These are phyloP conservation scores for Rhinogobio ventralis DNA, from an alignment of 2,797 vertebrate species.

Conservation along the genomic window DNA sequence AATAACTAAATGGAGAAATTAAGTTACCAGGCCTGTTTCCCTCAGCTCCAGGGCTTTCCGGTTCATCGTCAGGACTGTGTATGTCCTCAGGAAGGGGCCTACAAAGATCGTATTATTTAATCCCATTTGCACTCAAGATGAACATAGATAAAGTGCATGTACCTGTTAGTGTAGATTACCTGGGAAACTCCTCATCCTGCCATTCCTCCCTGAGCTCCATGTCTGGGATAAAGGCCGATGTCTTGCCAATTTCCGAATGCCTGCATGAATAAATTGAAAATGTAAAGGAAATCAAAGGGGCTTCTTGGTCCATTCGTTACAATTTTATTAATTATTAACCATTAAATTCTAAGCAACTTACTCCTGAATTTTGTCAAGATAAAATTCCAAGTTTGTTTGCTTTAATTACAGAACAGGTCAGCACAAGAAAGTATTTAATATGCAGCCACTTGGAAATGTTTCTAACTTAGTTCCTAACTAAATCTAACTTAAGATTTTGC, in stretches of 20 bases:
- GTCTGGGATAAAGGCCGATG: conserved; percentile 64
- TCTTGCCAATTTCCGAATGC: conserved; percentile 41
- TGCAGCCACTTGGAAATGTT: background rate
- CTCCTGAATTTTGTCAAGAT: background rate
- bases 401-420: background rate
- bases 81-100: conserved; percentile 76
- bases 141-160: background rate
- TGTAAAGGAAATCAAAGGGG: background rate
- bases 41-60: conserved; percentile 52
- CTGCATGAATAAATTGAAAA: conserved; percentile 55
- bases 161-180: conserved; percentile 63
- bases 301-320: background rate
- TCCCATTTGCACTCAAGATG: background rate
- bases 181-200: conserved; percentile 81
- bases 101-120: background rate
- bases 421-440: background rate
- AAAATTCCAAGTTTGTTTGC: background rate
- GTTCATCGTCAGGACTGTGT: conserved; percentile 60
- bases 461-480: background rate
- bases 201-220: conserved; percentile 80
- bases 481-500: no score
- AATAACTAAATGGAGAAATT: background rate
- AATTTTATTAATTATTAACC: background rate
- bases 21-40: conserved; percentile 65
- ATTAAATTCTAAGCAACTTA: background rate